A percentile compares a stretch with the other conserved stretches of the same genome.
Conservation (phyloP, 2,888 invertebrate genomes). For the Standfussiana lucernea region DNA sequence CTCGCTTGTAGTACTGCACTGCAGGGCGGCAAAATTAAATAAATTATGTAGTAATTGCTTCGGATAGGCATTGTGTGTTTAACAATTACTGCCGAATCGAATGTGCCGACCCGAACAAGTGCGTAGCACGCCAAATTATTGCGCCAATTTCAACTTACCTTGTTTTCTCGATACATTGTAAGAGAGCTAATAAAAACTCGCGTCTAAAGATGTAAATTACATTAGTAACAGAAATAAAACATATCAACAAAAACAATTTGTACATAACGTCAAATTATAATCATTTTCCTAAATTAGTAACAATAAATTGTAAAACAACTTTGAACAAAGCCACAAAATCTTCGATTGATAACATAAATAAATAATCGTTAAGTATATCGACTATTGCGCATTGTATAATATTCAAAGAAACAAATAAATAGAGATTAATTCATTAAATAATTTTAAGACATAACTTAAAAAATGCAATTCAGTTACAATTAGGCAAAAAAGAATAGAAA, state of each 20-base stretch:
- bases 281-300: slow-evolving; percentile 47
- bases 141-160: slow-evolving; percentile 34
- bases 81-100: slow-evolving; percentile 1
- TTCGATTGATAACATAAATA: slow-evolving; percentile 40
- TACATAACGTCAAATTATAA: slow-evolving; percentile 63
- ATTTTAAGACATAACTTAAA: slow-evolving; percentile 19
- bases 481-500: slow-evolving; percentile 26
- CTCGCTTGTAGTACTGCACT: slow-evolving; percentile 2
- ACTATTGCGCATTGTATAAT: slow-evolving; percentile 26
- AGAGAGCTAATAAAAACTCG: slow-evolving; percentile 52
- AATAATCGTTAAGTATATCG: slow-evolving; percentile 25
- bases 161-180: slow-evolving; percentile 24
- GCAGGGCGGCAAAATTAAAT: not conserved
- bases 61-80: not conserved
- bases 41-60: not conserved
- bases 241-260: slow-evolving; percentile 68
- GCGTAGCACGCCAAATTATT: slow-evolving; percentile 17
- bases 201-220: slow-evolving; percentile 41
- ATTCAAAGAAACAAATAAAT: slow-evolving; percentile 27
- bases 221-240: slow-evolving; percentile 66
- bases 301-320: slow-evolving; percentile 54
- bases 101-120: not conserved
- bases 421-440: slow-evolving; percentile 17
- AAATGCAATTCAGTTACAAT: slow-evolving; percentile 46
- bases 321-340: slow-evolving; percentile 46